A percentile compares a stretch with the other conserved stretches of the same genome.
These are phyloP conservation scores for Etheostoma spectabile DNA, from an alignment of 2,113 vertebrate genomes.

Conservation along the genomic window DNA sequence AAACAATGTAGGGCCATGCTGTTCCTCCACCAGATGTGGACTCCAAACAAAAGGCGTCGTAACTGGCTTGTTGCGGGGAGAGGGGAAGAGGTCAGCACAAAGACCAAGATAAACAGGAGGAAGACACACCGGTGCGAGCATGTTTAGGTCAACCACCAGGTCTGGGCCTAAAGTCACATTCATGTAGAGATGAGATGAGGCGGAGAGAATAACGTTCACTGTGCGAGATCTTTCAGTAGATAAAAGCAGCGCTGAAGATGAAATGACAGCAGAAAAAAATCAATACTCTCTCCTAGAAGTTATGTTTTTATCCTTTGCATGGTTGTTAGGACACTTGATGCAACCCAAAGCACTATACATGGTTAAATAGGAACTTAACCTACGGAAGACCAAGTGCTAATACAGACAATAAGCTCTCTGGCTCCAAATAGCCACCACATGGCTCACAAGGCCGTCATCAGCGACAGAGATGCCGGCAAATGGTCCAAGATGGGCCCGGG, in stretches of 20 bases:
- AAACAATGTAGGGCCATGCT: constrained; percentile 56
- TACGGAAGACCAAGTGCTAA: constrained; percentile 42
- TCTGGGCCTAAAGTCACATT: constrained; percentile 1
- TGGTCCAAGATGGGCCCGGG: constrained; percentile 60
- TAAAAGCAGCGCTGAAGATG: neutral
- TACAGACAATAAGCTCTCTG: constrained; percentile 55
- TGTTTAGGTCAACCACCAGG: constrained; percentile 41
- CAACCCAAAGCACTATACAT: neutral
- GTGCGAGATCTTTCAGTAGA: neutral
- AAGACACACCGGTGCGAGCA: constrained; percentile 23
- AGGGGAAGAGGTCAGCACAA: constrained; percentile 67
- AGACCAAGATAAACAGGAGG: constrained; percentile 64
- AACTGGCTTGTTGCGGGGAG: constrained; percentile 41
- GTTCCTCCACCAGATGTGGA: constrained; percentile 69
- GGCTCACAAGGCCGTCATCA: constrained; percentile 66
- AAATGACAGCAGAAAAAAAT: neutral
- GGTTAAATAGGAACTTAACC: constrained; percentile 19
- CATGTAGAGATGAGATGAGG: neutral
- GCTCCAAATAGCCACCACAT: constrained; percentile 72
- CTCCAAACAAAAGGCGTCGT: constrained; percentile 70
- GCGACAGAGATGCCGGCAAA: constrained; percentile 60
- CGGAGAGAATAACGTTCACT: neutral
- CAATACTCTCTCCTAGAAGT: neutral
- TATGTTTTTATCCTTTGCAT: neutral
- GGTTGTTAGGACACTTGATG: neutral